A percentile compares a stretch with the other conserved stretches of the same genome.
Conservation (phyloP, 2,797 vertebrate species). For the Acestrorhynchus altus region DNA sequence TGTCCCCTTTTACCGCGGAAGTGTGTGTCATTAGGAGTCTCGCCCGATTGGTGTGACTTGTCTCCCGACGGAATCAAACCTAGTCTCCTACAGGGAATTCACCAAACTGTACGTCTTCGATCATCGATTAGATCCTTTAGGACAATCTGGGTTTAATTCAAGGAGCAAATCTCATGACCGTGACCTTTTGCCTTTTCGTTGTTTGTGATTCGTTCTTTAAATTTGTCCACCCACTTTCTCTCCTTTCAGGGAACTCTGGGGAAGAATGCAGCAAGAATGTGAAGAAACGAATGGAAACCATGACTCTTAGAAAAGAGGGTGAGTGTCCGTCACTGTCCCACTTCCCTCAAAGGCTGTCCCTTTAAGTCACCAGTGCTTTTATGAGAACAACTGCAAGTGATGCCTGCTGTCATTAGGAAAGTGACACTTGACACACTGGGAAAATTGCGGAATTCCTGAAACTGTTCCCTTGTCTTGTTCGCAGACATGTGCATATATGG, state of each 20-base stretch:
- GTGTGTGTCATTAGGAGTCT: no score
- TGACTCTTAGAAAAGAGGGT: slow-evolving; percentile 91
- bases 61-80: no score
- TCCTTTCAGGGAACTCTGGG: slow-evolving; percentile 69
- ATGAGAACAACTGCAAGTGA: not conserved
- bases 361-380: not conserved
- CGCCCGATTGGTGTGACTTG: no score
- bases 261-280: slow-evolving; percentile 81
- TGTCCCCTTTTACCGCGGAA: no score
- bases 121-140: no score
- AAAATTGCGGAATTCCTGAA: not conserved
- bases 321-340: slow-evolving; percentile 31
- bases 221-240: slow-evolving; percentile 30
- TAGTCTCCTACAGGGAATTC: no score
- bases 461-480: not conserved
- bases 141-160: no score
- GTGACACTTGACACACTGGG: not conserved
- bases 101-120: no score
- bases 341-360: not conserved
- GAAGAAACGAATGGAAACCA: slow-evolving; percentile 79
- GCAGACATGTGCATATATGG: slow-evolving; percentile 95
- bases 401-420: not conserved
- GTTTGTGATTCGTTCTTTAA: not conserved
- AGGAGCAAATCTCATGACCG: not conserved
- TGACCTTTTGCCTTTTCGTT: not conserved